Evolutionary conservation across 2,888 invertebrate genomes (phyloP).

Genomic region (Mongoloraphidia duomilia): DNA sequence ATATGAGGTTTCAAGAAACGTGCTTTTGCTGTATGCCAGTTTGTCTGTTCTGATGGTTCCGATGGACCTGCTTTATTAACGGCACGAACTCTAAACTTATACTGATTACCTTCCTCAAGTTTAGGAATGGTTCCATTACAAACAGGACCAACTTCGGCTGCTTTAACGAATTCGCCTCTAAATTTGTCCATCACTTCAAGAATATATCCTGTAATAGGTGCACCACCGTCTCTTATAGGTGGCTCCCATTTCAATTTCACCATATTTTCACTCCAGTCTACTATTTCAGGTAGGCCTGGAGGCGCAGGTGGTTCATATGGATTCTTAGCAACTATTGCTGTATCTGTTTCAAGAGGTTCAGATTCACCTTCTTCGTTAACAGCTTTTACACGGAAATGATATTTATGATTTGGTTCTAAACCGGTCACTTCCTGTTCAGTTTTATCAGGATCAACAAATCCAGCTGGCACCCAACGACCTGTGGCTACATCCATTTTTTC

Average conservation of each 20-base stretch:
- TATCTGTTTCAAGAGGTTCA: slow-evolving; percentile 83
- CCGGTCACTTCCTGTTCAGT: slow-evolving; percentile 75
- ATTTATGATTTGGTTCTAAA: slow-evolving; percentile 86
- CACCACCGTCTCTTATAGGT: slow-evolving; percentile 79
- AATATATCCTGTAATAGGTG: slow-evolving; percentile 85
- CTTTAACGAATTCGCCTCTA: slow-evolving; percentile 70
- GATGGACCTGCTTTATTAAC: slow-evolving; percentile 91
- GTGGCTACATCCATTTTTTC: slow-evolving; percentile 89
- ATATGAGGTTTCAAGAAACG: slow-evolving; percentile 86
- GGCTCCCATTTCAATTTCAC: slow-evolving; percentile 85
- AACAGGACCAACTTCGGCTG: slow-evolving; percentile 69
- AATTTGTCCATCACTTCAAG: slow-evolving; percentile 88
- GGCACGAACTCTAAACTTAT: slow-evolving; percentile 89
- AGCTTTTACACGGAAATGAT: slow-evolving; percentile 95
- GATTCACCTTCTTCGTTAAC: slow-evolving; percentile 95
- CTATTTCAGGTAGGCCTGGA: slow-evolving; percentile 80
- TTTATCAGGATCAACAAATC: slow-evolving; percentile 66
- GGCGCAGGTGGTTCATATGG: slow-evolving; percentile 83
- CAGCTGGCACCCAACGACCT: slow-evolving; percentile 80
- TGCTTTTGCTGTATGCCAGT: slow-evolving; percentile 81
- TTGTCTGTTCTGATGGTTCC: slow-evolving; percentile 81
- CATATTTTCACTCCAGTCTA: slow-evolving; percentile 82
- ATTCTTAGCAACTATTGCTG: slow-evolving; percentile 87
- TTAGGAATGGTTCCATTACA: slow-evolving; percentile 80
- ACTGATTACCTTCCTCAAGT: slow-evolving; percentile 86